Evolutionary conservation across 2,113 vertebrate species (phyloP).

Genomic region (Caracal caracal): DNA sequence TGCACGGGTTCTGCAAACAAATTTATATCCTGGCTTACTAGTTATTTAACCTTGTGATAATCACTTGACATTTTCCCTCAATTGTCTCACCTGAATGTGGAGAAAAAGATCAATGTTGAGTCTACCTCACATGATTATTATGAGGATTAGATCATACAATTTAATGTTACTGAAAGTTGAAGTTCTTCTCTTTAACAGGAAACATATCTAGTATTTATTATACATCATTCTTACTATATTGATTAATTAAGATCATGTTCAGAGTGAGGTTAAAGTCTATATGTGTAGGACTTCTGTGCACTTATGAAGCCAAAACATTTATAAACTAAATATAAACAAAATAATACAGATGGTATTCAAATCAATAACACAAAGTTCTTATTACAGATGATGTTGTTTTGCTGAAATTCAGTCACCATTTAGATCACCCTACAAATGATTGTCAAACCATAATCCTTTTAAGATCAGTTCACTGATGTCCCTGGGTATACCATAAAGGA

Average conservation of each 20-base stretch:
- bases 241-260: not conserved
- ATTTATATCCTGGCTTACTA: not conserved
- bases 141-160: not conserved
- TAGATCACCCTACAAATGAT: not conserved
- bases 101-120: not conserved
- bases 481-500: not conserved
- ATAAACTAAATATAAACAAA: conserved; percentile 25
- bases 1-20: not conserved
- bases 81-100: not conserved
- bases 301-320: not conserved
- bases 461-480: not conserved
- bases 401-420: not conserved
- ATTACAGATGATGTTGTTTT: not conserved
- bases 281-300: not conserved
- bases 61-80: not conserved
- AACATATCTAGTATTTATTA: not conserved
- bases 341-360: not conserved
- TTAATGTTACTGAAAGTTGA: not conserved
- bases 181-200: not conserved
- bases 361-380: not conserved
- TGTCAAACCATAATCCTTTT: not conserved
- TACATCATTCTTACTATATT: not conserved
- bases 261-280: not conserved
- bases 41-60: not conserved
- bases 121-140: not conserved